Conservation (phyloP, 2,888 invertebrate genomes). For the Acleris cristana region DNA sequence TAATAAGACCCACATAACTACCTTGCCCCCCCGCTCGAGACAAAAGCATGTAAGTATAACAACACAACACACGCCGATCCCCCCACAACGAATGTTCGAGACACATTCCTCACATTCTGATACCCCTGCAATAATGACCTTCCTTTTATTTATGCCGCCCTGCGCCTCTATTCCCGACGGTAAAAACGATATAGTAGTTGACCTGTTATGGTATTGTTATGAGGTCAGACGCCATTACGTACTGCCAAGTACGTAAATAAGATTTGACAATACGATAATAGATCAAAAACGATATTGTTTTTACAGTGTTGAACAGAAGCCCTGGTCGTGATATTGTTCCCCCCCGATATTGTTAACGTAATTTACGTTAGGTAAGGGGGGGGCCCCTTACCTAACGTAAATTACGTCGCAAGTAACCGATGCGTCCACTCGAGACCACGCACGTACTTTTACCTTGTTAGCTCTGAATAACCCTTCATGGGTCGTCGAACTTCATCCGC, state of each 20-base stretch:
- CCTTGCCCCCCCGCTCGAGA: background rate
- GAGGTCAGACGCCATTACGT: too few species aligned
- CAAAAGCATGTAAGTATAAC: background rate
- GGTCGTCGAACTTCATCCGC: slow-evolving; percentile 25
- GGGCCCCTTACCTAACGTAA: slow-evolving; percentile 28
- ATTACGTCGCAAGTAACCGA: slow-evolving; percentile 25
- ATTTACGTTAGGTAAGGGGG: too few species aligned
- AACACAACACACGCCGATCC: background rate
- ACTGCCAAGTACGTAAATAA: too few species aligned
- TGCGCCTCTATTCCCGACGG: too few species aligned
- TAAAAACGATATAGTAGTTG: too few species aligned
- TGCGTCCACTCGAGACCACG: slow-evolving; percentile 29
- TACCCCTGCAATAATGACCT: slow-evolving; percentile 25
- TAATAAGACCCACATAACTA: too few species aligned
- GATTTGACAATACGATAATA: too few species aligned
- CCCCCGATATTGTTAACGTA: slow-evolving; percentile 31
- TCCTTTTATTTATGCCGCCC: slow-evolving; percentile 11
- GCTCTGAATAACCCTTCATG: slow-evolving; percentile 29
- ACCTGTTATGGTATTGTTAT: too few species aligned
- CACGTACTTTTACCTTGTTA: slow-evolving; percentile 29
- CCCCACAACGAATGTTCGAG: slow-evolving; percentile 4
- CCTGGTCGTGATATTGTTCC: slow-evolving; percentile 17
- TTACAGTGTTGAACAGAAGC: too few species aligned
- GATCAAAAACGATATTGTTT: too few species aligned
- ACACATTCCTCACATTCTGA: slow-evolving; percentile 24